Evolutionary conservation across 53 echinoderm and acorn worm species (phyloP).

Genomic region (Temnopleurus reevesii): DNA sequence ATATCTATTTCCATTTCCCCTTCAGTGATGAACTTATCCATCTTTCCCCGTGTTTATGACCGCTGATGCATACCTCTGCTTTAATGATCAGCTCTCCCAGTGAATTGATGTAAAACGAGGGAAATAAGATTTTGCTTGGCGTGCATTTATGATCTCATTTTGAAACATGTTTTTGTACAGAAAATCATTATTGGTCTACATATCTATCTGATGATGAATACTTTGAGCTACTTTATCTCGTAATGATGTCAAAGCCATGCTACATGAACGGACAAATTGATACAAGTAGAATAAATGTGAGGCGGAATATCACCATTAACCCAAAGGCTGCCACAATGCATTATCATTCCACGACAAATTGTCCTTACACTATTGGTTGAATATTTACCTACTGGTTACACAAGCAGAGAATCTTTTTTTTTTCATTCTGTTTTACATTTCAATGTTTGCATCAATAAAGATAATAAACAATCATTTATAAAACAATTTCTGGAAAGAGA

Average conservation of each 20-base stretch:
- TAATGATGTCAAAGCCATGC: constrained; percentile 8
- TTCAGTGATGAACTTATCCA: neutral
- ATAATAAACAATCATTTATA: too few species aligned
- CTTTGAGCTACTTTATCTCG: neutral
- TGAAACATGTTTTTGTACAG: neutral
- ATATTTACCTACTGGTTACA: too few species aligned
- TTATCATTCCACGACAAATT: too few species aligned
- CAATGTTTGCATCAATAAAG: too few species aligned
- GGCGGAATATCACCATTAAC: neutral
- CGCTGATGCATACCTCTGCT: neutral
- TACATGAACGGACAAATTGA: neutral
- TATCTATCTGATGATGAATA: neutral
- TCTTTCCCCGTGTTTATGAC: neutral
- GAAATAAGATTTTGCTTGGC: constrained; percentile 1
- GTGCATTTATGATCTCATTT: neutral
- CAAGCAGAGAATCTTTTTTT: too few species aligned
- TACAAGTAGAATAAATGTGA: neutral
- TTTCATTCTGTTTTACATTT: too few species aligned
- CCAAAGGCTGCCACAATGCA: too few species aligned
- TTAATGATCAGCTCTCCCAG: neutral
- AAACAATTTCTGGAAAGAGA: too few species aligned
- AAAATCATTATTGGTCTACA: neutral
- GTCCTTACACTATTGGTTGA: too few species aligned
- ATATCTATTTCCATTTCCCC: neutral
- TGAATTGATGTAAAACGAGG: neutral